Evolutionary conservation across 2,113 vertebrate genomes (phyloP).

Genomic region (Toxotes chatareus): DNA sequence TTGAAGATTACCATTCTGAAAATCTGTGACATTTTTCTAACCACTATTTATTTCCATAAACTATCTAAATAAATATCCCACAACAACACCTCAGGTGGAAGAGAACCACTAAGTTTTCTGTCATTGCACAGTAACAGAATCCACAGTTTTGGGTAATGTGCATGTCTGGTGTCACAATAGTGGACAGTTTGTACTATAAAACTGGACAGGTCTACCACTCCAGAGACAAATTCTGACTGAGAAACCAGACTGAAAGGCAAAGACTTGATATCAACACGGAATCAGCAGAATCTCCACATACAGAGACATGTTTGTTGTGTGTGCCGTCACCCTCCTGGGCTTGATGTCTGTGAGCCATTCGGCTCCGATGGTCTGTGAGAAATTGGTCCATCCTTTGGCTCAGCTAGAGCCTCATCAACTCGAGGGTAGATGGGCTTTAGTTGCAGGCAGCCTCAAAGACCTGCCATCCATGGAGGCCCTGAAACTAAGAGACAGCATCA

Average conservation of each 20-base stretch:
- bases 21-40: background rate
- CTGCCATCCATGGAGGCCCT: slow-evolving; percentile 45
- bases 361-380: slow-evolving; percentile 47
- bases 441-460: slow-evolving; percentile 48
- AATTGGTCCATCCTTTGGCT: slow-evolving; percentile 41
- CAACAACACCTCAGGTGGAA: background rate
- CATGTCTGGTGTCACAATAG: slow-evolving; percentile 37
- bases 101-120: background rate
- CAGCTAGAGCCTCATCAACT: slow-evolving; percentile 9
- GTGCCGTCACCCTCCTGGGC: slow-evolving; percentile 5
- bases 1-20: background rate
- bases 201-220: background rate
- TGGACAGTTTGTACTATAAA: slow-evolving; percentile 41
- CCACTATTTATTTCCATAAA: background rate
- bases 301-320: slow-evolving; percentile 12
- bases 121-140: slow-evolving; percentile 42
- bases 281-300: slow-evolving; percentile 9
- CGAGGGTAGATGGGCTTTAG: slow-evolving; percentile 50
- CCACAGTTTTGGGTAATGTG: background rate
- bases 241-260: background rate
- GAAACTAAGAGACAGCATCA: slow-evolving; percentile 26
- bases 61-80: background rate
- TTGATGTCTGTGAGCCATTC: slow-evolving; percentile 35
- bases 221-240: background rate
- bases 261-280: background rate